Base-by-base conservation (phyloP, 2,888 invertebrate species). In the Hesperia comma region DNA sequence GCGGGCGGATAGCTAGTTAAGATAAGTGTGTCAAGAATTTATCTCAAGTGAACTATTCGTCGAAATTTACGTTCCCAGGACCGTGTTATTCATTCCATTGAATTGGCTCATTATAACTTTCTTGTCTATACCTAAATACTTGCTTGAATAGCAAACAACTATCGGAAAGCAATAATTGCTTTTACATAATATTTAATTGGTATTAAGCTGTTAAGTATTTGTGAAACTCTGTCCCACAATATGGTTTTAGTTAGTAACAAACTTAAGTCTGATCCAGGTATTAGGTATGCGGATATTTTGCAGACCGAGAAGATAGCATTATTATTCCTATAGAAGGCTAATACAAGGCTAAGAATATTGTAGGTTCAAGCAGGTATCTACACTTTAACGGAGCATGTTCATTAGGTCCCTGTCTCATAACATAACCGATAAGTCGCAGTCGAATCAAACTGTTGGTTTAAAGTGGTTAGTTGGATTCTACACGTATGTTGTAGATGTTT, bases 181-280 rank as follows among this genome's bases (percentile, higher is more conserved):
- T 37, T 17, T 8, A 46, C 17, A 46, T 46, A 7, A 46, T 8
- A 17, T 46, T 46, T 46, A 17, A 46, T 46, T 46, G 43, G 15
- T 46, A 46, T 46, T 46, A 46, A 46, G 17, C 17, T 17, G 8
- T 46, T 51, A 12, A 21, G 54, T 82, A 87, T 86, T 90, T 88
- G 86, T 88, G 87, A 87, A 33, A 33, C 33, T 86, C 87, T 85
- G 85, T 84, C 17, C 15, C 15, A n/a, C 56, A 17, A 15, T 49
- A 33, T 15, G 33, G 8, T 49, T 12, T 17, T 60, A n/a, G 32
- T 46, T 60, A 43, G 14, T 6, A 21, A 15, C 17, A 49, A 32
- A 49, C 60, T 51, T 14, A 49, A 33, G 37, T 32, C 60, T 33
- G 32, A 37, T 37, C 19, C 60, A 61, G 60, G 49, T 51, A 51